Conservation (phyloP, 1,140 invertebrate species). For the Papilio dardanus region DNA sequence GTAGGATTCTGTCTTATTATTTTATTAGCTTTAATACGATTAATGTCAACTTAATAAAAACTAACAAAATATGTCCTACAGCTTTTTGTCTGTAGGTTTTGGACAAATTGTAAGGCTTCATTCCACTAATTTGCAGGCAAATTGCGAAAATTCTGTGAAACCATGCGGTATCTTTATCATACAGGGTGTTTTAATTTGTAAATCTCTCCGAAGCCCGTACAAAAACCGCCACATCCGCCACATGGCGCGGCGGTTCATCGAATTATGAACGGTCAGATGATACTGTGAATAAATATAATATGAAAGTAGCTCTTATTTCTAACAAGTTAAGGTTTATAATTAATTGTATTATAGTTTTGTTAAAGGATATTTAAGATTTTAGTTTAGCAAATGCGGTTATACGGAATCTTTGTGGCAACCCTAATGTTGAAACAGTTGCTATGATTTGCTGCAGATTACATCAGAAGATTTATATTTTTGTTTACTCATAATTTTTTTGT, state of each 20-base stretch:
- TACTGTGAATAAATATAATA: not conserved
- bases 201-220: conserved; percentile 40
- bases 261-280: conserved; percentile 44
- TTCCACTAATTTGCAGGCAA: not conserved
- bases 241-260: conserved; percentile 40
- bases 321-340: not conserved
- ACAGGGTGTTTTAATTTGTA: conserved; percentile 39
- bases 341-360: not conserved
- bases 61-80: not conserved
- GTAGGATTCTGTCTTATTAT: not conserved
- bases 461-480: conserved; percentile 5
- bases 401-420: conserved; percentile 8
- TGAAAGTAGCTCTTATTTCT: conserved; percentile 5
- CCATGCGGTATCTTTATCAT: conserved; percentile 3
- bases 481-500: not conserved
- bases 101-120: not conserved
- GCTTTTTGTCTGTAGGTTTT: not conserved
- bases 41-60: not conserved
- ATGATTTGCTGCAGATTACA: conserved; percentile 1
- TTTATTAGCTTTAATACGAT: not conserved
- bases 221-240: conserved; percentile 45
- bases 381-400: conserved; percentile 10
- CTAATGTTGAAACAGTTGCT: conserved; percentile 10
- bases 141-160: conserved; percentile 2
- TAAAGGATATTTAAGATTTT: conserved; percentile 18